These are phyloP conservation scores for Coccyzus lansbergi DNA, from an alignment of 2,797 vertebrate species.

Conservation along the genomic window DNA sequence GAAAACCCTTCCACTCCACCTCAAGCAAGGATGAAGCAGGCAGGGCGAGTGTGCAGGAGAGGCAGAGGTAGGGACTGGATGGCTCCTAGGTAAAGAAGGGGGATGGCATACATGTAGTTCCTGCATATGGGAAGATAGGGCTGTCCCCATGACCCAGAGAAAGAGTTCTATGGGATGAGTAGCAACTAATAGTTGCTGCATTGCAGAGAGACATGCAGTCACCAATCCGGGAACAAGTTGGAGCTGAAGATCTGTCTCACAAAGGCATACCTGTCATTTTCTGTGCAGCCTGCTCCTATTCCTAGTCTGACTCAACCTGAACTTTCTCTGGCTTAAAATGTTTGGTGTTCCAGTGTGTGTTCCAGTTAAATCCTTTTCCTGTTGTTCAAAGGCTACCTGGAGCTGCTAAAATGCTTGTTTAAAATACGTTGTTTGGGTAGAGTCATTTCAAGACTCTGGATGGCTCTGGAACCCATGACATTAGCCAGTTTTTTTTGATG, in stretches of 20 bases:
- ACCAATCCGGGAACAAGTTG: neutral
- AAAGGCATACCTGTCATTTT: neutral
- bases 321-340: neutral
- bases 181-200: neutral
- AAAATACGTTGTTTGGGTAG: neutral
- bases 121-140: neutral
- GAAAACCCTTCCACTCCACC: fast-evolving
- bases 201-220: neutral
- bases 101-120: neutral
- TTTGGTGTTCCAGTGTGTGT: neutral
- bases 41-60: neutral
- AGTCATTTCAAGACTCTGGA: neutral
- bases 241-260: neutral
- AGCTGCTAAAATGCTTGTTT: neutral
- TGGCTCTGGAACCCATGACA: neutral
- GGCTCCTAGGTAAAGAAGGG: neutral
- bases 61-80: neutral
- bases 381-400: constrained; percentile 10
- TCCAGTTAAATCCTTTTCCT: constrained; percentile 3
- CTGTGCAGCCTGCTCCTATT: neutral
- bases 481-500: neutral
- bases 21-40: neutral
- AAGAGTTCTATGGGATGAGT: neutral
- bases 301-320: neutral
- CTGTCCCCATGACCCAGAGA: neutral